These are phyloP conservation scores for Prorops nasuta DNA, from an alignment of 1,140 invertebrate genomes.

Conservation along the genomic window DNA sequence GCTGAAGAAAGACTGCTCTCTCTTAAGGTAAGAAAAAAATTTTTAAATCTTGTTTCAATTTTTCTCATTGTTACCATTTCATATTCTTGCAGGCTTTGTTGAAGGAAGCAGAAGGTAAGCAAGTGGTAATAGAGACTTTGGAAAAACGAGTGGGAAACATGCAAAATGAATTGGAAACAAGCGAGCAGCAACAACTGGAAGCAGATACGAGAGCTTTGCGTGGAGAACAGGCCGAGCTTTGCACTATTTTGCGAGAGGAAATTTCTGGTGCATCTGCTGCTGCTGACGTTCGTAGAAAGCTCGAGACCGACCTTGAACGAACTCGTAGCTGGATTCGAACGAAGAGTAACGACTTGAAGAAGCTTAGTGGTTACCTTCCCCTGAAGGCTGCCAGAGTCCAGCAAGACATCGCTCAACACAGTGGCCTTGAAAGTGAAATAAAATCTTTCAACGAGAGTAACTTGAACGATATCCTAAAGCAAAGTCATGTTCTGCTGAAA, in stretches of 20 bases:
- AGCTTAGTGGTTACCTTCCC: conserved; percentile 72
- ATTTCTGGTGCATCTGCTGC: conserved; percentile 69
- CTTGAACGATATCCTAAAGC: conserved; percentile 73
- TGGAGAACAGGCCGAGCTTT: conserved; percentile 71
- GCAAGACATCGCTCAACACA: conserved; percentile 73
- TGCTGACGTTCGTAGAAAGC: conserved; percentile 68
- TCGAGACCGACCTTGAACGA: conserved; percentile 76
- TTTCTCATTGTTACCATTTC: background rate
- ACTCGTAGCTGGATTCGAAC: conserved; percentile 76
- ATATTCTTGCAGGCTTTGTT: conserved; percentile 60
- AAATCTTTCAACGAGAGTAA: conserved; percentile 75
- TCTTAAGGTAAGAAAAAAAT: conserved; percentile 58
- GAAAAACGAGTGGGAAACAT: conserved; percentile 81
- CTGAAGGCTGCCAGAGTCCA: conserved; percentile 73
- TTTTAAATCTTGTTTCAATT: background rate
- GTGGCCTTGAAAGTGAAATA: conserved; percentile 72
- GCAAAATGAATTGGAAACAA: conserved; percentile 79
- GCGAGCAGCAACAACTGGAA: conserved; percentile 73
- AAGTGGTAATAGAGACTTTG: conserved; percentile 76
- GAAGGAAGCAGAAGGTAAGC: conserved; percentile 83
- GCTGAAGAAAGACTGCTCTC: conserved; percentile 71
- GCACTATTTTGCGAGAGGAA: conserved; percentile 69
- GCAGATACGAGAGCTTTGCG: conserved; percentile 64
- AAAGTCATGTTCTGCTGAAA: conserved; percentile 72
- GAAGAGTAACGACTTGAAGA: conserved; percentile 73